Evolutionary conservation across 2,113 vertebrate genomes (phyloP).

Genomic region (Neolamprologus devosi): DNA sequence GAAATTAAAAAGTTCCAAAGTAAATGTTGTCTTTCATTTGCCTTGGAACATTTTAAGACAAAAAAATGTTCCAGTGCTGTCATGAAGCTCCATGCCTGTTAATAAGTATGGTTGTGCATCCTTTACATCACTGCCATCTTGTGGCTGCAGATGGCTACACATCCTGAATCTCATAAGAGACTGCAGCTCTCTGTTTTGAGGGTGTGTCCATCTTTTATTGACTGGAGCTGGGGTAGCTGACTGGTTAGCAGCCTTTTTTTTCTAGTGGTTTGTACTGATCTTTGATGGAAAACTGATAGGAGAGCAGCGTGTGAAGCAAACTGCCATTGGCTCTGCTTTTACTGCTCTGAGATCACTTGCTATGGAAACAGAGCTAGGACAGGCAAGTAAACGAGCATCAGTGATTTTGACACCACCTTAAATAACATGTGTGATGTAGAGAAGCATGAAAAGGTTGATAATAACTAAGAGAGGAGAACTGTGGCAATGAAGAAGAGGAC

Average conservation of each 20-base stretch:
- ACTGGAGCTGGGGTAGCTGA: neutral
- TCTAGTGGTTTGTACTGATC: neutral
- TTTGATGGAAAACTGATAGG: neutral
- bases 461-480: neutral
- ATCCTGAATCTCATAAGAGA: neutral
- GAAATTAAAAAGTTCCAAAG: neutral
- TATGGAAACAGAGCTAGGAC: neutral
- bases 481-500: neutral
- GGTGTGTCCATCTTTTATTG: neutral
- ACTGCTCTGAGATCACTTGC: neutral
- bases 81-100: neutral
- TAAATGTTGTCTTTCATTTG: neutral
- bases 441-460: neutral
- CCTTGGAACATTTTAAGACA: neutral
- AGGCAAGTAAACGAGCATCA: neutral
- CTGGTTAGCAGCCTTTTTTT: neutral
- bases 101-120: neutral
- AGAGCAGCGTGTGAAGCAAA: neutral
- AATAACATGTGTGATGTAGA: neutral
- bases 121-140: neutral
- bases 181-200: neutral
- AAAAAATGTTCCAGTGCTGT: neutral
- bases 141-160: neutral
- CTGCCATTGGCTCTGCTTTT: neutral
- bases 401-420: neutral